Percentiles rank a stretch among this genome's conserved stretches.
Conservation (phyloP, 2,888 invertebrate genomes). For the Megastigmus dorsalis region DNA sequence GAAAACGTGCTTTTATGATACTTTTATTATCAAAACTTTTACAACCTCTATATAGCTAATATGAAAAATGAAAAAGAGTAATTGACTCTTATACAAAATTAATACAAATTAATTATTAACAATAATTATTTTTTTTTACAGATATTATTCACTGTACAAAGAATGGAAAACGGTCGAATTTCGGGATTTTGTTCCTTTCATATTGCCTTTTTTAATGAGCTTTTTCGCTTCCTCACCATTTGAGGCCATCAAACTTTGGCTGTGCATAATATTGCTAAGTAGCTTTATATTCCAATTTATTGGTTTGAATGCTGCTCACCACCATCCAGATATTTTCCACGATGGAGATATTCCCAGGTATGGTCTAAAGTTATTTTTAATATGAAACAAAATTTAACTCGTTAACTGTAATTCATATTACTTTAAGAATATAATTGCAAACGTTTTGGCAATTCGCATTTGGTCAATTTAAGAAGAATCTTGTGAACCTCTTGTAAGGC, state of each 20-base stretch:
- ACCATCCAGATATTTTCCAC: slow-evolving; percentile 86
- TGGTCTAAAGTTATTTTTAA: slow-evolving; percentile 7
- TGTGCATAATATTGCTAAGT: slow-evolving; percentile 76
- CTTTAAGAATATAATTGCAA: too few species aligned
- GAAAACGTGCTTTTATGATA: too few species aligned
- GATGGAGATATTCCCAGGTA: slow-evolving; percentile 84
- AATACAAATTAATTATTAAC: background rate
- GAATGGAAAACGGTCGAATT: slow-evolving; percentile 59
- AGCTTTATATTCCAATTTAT: slow-evolving; percentile 80
- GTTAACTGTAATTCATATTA: background rate
- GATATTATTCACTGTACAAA: slow-evolving; percentile 60
- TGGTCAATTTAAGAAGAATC: background rate
- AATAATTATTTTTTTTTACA: slow-evolving; percentile 45
- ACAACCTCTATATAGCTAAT: background rate
- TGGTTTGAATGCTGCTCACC: slow-evolving; percentile 85
- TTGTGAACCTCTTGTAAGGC: too few species aligned
- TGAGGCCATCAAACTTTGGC: slow-evolving; percentile 76
- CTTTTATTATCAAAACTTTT: background rate
- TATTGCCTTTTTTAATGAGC: slow-evolving; percentile 75
- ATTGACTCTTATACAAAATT: too few species aligned
- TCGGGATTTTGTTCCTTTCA: slow-evolving; percentile 68
- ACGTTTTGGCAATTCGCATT: too few species aligned
- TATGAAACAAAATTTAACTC: background rate
- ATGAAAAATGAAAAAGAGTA: background rate
- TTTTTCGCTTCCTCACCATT: slow-evolving; percentile 67